These are phyloP conservation scores for Myotis myotis DNA, from an alignment of 2,797 vertebrate species.

Conservation along the genomic window DNA sequence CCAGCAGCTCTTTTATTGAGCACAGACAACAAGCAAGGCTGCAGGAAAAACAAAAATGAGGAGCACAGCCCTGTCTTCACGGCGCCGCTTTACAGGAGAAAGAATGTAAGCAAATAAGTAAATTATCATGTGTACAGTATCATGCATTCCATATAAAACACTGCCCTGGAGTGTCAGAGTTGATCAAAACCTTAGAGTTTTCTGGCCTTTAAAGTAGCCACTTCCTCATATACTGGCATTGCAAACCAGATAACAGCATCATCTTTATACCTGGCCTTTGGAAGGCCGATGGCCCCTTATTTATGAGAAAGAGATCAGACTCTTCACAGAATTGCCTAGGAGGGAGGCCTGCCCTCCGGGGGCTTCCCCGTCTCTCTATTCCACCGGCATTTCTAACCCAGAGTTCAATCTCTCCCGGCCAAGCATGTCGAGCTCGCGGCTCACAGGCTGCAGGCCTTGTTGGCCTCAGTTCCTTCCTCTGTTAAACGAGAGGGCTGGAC, in stretches of 20 bases:
- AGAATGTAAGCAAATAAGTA: neutral
- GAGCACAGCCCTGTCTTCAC: neutral
- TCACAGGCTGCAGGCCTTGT: too few species aligned
- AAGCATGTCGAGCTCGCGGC: too few species aligned
- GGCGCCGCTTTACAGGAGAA: neutral
- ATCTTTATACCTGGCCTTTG: neutral
- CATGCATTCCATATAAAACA: neutral
- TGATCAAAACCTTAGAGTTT: neutral
- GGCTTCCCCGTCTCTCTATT: neutral
- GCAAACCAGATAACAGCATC: neutral
- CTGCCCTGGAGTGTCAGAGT: neutral
- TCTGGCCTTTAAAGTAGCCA: neutral
- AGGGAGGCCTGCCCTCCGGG: neutral
- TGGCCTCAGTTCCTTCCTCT: neutral
- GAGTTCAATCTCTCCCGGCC: neutral
- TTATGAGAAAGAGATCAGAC: neutral
- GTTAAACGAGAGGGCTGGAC: slow-evolving; percentile 36
- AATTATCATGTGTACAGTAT: neutral
- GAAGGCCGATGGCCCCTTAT: neutral
- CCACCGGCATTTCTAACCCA: neutral
- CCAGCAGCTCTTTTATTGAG: neutral
- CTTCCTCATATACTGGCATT: neutral
- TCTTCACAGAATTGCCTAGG: neutral
- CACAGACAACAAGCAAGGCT: neutral
- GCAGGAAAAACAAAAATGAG: neutral